A percentile compares a stretch with the other conserved stretches of the same genome.
These are phyloP conservation scores for Phainopepla nitens DNA, from an alignment of 2,113 vertebrate genomes.

Conservation along the genomic window DNA sequence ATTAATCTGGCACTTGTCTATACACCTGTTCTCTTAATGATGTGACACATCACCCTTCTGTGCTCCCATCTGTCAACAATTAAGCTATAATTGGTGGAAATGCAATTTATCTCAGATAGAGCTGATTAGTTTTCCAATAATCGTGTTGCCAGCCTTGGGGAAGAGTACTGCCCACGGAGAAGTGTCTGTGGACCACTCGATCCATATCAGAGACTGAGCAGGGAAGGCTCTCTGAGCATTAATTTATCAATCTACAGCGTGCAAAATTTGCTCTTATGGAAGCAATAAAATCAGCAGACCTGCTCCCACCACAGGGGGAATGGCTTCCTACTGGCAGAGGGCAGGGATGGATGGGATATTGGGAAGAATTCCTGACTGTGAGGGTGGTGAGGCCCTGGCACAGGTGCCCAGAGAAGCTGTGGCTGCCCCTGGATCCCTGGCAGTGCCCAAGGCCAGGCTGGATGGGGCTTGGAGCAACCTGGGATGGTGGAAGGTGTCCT, in stretches of 20 bases:
- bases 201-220: background rate
- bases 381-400: rapidly evolving
- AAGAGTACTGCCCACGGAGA: conserved; percentile 11
- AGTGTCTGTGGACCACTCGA: background rate
- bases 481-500: background rate
- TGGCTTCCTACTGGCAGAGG: background rate
- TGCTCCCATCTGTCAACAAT: conserved; percentile 65
- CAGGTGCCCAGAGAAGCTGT: background rate
- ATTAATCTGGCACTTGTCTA: conserved; percentile 63
- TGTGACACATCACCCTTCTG: conserved; percentile 57
- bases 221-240: background rate
- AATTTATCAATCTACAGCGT: background rate
- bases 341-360: background rate
- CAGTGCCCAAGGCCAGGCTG: rapidly evolving
- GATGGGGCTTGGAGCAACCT: rapidly evolving
- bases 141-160: background rate
- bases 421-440: background rate
- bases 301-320: background rate
- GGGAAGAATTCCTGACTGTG: background rate
- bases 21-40: conserved; percentile 61
- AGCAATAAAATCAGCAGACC: background rate
- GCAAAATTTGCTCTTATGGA: background rate
- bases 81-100: conserved; percentile 57
- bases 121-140: conserved; percentile 40
- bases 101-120: conserved; percentile 47